Percentiles rank a stretch among this genome's conserved stretches.
These are phyloP conservation scores for Drosophila peninsularis DNA, from an alignment of 2,888 invertebrate genomes.

Conservation along the genomic window DNA sequence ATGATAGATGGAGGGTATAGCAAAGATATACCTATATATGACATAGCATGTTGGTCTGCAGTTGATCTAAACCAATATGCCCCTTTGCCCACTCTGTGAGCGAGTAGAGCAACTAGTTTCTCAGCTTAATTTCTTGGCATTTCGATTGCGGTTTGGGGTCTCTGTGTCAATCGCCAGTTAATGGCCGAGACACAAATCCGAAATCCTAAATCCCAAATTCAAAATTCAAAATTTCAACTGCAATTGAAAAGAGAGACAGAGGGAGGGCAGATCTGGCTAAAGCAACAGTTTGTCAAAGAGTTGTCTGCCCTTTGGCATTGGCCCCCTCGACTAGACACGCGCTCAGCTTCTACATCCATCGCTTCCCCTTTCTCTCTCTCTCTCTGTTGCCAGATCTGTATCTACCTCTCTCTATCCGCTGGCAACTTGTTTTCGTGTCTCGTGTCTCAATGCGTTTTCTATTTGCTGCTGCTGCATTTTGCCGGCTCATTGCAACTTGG, in stretches of 20 bases:
- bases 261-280: conserved; percentile 39
- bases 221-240: conserved; percentile 22
- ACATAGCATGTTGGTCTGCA: too few relatives aligned
- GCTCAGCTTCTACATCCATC: conserved; percentile 6
- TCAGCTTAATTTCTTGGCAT: conserved; percentile 22
- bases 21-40: too few relatives aligned
- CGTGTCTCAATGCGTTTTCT: conserved; percentile 45
- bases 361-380: background rate
- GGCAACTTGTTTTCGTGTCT: conserved; percentile 60
- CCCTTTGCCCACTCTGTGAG: background rate
- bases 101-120: conserved; percentile 31
- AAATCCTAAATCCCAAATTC: conserved; percentile 11
- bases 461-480: conserved; percentile 72
- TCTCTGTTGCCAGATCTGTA: background rate
- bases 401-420: background rate
- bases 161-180: conserved; percentile 47
- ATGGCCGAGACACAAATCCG: conserved; percentile 48
- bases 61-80: conserved; percentile 1
- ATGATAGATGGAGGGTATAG: too few relatives aligned
- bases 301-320: conserved; percentile 60
- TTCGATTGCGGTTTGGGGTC: conserved; percentile 40
- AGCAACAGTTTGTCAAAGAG: conserved; percentile 62
- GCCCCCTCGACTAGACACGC: conserved; percentile 8
- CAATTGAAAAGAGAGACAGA: conserved; percentile 14
- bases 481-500: conserved; percentile 79